Evolutionary conservation across 2,888 invertebrate species (phyloP), one percentile per base, ranked within the genome.

Genomic region (Aphidius colemani): DNA sequence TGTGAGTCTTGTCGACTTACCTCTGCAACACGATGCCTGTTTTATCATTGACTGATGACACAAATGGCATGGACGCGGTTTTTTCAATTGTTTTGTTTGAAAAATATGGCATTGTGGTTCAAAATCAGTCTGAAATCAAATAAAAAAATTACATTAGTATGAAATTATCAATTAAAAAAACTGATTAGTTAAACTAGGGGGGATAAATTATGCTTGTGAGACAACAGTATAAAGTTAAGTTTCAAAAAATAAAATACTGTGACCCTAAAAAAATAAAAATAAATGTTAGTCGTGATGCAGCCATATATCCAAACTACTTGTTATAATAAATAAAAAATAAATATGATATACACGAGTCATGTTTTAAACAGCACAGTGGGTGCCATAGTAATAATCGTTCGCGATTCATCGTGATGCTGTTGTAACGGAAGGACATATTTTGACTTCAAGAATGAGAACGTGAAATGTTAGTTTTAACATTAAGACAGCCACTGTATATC

Each of bases 21-120:
- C 91, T 89, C 91, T 85, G 81, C 92, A 92, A 79, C 89, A 90
- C 64, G 89, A 90, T 66, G 90, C 92, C 79, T 90, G 88, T 74
- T 88, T 88, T 78, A 89, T 86, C 70, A 92, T 88, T 66, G 90
- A 89, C 82, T 90, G 91, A 78, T 92, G 91, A 79, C 92, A 92
- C 82, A 91, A 87, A 81, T 92, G 91, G 81, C 92, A 92, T 44
- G 90, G 90, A 68, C 91, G 85, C 10, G 91, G 88, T 77, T 90
- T 90, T 77, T 90, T 88, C 82, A 92, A 88, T 68, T 88, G 87
- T 81, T 92, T 92, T 77, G 88, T 88, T 65, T 90, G 89, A 82
- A 92, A 92, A 67, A 89, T 87, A 82, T 92, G 92, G 74, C 87
- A 87, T 77, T 89, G 89, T 7, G 87, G 86, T 67, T 86, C 85